Evolutionary conservation across 2,888 invertebrate species (phyloP).

Genomic region (Agrotis exclamationis): DNA sequence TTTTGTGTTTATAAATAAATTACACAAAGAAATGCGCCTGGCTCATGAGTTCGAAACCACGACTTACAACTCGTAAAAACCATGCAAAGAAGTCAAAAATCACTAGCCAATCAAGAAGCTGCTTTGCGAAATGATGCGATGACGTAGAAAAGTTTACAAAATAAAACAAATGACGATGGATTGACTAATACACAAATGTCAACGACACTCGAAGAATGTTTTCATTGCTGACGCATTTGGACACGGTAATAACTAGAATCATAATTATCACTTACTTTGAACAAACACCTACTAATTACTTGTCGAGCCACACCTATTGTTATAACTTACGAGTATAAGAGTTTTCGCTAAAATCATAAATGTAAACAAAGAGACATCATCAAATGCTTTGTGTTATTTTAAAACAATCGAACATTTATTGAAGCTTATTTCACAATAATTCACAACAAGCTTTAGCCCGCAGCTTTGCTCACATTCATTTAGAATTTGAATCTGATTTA

Average conservation of each 20-base stretch:
- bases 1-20: no score
- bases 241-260: constrained; percentile 27
- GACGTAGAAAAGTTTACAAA: neutral
- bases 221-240: constrained; percentile 19
- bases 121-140: neutral
- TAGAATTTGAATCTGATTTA: no score
- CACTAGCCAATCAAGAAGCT: no score
- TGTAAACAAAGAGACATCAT: neutral
- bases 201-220: constrained; percentile 40
- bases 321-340: no score
- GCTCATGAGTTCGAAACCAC: neutral
- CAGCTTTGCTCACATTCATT: no score
- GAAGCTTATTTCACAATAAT: neutral
- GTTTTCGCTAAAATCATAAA: neutral
- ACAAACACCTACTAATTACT: constrained; percentile 22
- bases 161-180: neutral
- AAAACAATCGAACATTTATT: neutral
- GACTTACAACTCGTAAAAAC: no score
- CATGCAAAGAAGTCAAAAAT: neutral
- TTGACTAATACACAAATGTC: constrained; percentile 16
- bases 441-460: no score
- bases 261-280: constrained; percentile 33
- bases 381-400: no score
- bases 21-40: no score
- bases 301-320: neutral